phyloP scores from a whole-genome alignment of 2,113 vertebrate genomes.

The Danio rerio region DNA sequence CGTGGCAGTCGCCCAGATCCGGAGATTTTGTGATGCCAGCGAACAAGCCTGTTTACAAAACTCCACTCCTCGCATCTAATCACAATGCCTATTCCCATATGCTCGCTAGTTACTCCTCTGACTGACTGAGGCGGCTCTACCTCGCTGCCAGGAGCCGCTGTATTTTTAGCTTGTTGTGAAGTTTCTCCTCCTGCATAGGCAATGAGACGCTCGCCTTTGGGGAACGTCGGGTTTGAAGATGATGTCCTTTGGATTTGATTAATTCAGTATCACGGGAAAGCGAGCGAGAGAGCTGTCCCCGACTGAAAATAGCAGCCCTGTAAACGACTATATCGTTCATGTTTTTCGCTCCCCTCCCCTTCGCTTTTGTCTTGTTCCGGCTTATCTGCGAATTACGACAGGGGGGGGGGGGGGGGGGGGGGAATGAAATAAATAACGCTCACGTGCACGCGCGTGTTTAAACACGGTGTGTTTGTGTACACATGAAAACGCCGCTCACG shows the following conservation, averaged over 20 bases:
- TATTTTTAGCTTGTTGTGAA: slow-evolving; percentile 99
- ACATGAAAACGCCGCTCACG: slow-evolving; percentile 54
- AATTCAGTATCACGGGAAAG: slow-evolving; percentile 84
- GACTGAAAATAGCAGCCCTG: slow-evolving; percentile 82
- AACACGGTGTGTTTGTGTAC: slow-evolving; percentile 48
- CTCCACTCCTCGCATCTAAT: slow-evolving; percentile 86
- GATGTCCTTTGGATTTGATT: slow-evolving; percentile 98
- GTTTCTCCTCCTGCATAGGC: slow-evolving; percentile 94
- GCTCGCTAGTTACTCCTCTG: slow-evolving; percentile 89
- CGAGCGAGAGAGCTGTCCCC: slow-evolving; percentile 74
- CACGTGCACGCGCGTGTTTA: slow-evolving; percentile 55
- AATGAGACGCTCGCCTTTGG: slow-evolving; percentile 97
- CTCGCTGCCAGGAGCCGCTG: slow-evolving; percentile 89
- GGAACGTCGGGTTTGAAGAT: slow-evolving; percentile 98
- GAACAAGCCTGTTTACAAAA: slow-evolving; percentile 92
- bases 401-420: slow-evolving; percentile 57
- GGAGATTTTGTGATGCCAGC: slow-evolving; percentile 56
- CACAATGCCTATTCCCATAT: slow-evolving; percentile 90
- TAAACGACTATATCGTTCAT: slow-evolving; percentile 79
- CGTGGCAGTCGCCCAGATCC: neutral
- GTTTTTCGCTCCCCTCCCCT: slow-evolving; percentile 71
- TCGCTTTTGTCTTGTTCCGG: slow-evolving; percentile 64
- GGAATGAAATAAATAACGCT: slow-evolving; percentile 63
- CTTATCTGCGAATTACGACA: slow-evolving; percentile 71
- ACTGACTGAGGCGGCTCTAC: slow-evolving; percentile 82